Evolutionary conservation across 1,140 invertebrate genomes (phyloP).

Genomic region (Proctacanthus coquilletti): DNA sequence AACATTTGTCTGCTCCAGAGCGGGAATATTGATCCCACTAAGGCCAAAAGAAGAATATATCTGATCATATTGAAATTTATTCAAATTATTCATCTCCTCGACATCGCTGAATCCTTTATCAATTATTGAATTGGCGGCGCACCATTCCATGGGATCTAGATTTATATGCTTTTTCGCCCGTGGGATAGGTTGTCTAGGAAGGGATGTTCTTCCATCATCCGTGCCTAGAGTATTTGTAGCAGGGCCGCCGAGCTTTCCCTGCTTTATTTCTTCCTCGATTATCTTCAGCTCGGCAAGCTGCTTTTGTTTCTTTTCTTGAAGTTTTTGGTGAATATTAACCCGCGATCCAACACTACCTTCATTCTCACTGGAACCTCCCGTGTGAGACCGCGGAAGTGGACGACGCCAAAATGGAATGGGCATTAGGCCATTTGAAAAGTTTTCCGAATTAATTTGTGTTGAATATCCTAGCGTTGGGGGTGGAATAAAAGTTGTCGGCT

Average conservation of each 20-base stretch:
- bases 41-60: constrained; percentile 5
- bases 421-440: constrained; percentile 18
- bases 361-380: constrained; percentile 35
- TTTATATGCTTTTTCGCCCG: constrained; percentile 39
- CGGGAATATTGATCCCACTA: constrained; percentile 4
- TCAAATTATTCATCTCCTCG: constrained; percentile 5
- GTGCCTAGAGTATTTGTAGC: constrained; percentile 33
- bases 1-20: constrained; percentile 2
- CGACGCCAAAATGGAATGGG: constrained; percentile 65
- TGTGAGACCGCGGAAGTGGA: constrained; percentile 37
- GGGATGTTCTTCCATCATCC: constrained; percentile 20
- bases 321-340: constrained; percentile 72
- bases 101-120: constrained; percentile 11
- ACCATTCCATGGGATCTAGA: constrained; percentile 22
- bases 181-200: constrained; percentile 41
- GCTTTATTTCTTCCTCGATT: constrained; percentile 76
- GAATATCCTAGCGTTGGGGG: constrained; percentile 39
- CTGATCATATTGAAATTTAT: constrained; percentile 6
- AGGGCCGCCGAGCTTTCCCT: constrained; percentile 46
- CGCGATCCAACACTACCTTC: constrained; percentile 54
- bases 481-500: constrained; percentile 71
- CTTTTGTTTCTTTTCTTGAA: constrained; percentile 77
- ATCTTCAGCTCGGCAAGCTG: constrained; percentile 63
- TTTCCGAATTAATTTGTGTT: constrained; percentile 3
- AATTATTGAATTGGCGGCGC: constrained; percentile 18